Conservation (phyloP, 2,888 invertebrate genomes). For the Venusia cambrica region DNA sequence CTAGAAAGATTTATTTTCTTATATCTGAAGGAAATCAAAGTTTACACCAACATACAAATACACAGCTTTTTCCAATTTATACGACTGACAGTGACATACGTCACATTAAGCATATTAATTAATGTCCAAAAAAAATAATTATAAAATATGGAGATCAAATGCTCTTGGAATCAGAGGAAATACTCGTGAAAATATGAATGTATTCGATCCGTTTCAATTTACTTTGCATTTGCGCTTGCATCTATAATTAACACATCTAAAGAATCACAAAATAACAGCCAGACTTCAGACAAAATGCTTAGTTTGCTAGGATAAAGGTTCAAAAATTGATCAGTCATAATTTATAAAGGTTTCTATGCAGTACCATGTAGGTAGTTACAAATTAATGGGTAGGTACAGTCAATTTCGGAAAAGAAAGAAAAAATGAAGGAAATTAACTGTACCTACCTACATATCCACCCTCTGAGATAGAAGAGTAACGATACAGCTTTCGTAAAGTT, state of each 20-base stretch:
- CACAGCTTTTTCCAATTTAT: no score
- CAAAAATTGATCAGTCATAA: conserved; percentile 73
- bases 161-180: conserved; percentile 2
- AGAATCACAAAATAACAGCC: conserved; percentile 65
- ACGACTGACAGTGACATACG: no score
- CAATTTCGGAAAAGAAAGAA: background rate
- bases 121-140: no score
- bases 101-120: no score
- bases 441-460: no score
- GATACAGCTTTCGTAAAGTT: no score
- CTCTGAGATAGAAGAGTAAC: background rate
- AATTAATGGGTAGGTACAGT: background rate
- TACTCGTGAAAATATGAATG: background rate
- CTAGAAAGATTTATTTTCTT: no score
- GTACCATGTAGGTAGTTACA: conserved; percentile 7
- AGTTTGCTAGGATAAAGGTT: conserved; percentile 64
- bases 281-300: conserved; percentile 57
- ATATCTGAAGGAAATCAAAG: no score
- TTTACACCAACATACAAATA: no score
- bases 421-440: no score
- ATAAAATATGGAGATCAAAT: background rate
- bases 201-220: background rate
- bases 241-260: conserved; percentile 29
- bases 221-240: conserved; percentile 20
- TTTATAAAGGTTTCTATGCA: conserved; percentile 54